Percentiles rank a stretch among this genome's conserved stretches.
phyloP scores from a whole-genome alignment of 2,888 invertebrate genomes.

The Spatulosminthurus flaviceps region DNA sequence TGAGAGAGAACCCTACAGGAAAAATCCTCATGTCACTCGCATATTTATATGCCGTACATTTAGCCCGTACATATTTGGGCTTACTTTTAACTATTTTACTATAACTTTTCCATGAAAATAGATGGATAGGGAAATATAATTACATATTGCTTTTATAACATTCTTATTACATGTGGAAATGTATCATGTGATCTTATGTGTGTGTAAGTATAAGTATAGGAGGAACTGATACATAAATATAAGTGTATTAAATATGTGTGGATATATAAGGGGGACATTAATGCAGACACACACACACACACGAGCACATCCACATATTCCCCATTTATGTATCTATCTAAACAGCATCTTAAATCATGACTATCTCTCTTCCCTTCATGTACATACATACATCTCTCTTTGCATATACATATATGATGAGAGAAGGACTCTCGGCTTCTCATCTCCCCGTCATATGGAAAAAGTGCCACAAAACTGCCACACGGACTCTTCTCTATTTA shows the following conservation, averaged over 20 bases:
- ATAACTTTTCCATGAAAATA: too few relatives aligned
- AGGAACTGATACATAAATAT: background rate
- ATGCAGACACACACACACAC: conserved; percentile 33
- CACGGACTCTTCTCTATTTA: conserved; percentile 45
- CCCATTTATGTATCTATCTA: conserved; percentile 45
- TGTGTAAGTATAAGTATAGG: background rate
- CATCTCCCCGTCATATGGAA: conserved; percentile 39
- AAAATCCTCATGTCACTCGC: background rate
- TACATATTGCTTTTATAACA: conserved; percentile 3
- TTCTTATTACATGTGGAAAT: too few relatives aligned
- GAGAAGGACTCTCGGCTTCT: conserved; percentile 39
- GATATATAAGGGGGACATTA: background rate
- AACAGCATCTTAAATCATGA: conserved; percentile 45
- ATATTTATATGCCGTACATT: too few relatives aligned
- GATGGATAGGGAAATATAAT: conserved; percentile 7
- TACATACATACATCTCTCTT: conserved; percentile 24
- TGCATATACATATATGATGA: conserved; percentile 26
- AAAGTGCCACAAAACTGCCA: conserved; percentile 39
- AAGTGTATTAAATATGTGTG: background rate
- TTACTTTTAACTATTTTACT: too few relatives aligned
- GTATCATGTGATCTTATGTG: too few relatives aligned
- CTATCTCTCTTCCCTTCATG: conserved; percentile 34
- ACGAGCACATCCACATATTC: conserved; percentile 36
- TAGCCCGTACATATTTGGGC: too few relatives aligned
- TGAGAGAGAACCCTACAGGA: background rate